Evolutionary conservation across 2,888 invertebrate species (phyloP), one percentile per base, ranked within the genome.

Genomic region (Salpingus planirostris): DNA sequence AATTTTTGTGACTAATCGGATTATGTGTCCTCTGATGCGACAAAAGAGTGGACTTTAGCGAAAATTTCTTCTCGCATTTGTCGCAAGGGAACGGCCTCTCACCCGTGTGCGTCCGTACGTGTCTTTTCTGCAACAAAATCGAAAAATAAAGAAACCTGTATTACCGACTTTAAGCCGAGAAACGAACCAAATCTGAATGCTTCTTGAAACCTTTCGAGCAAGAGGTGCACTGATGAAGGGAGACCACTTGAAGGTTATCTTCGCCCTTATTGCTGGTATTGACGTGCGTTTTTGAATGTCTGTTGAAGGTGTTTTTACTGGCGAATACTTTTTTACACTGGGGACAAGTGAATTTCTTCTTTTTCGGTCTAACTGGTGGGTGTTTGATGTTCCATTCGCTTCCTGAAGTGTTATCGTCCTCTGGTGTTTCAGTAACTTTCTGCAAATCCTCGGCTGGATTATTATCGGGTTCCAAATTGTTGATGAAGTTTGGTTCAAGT

Each of bases 141-240:
- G 11, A 18, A 5, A 18, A 18, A 6, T 6, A 18, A 18, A 18
- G 5, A 18, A 18, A 6, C 18, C 5, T 8, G 5, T 23, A 8
- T 10, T 23, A 23, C 5, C 23, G 5, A 4, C 10, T 23, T 24
- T 21, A 21, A 34, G 35, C 28, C 24, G 18, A 11, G 5, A 13
- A 26, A 28, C 46, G 50, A 44, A 62, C 62, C 25, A 80, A 64
- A 62, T 81, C 80, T 30, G 76, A 77, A 0, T 76, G 76, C 52
- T 80, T 80, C 44, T 75, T 73, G 53, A 82, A 82, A 35, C 69
- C 69, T 54, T 80, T 80, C 8, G 66, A 61, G 54, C 82, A 82
- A 46, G 58, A 70, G 33, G 60, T 63, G 61, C 78, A 67, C 55
- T 21, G 18, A 18, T 30, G 35, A 1, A n/a, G 10, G 5, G n/a